phyloP scores from a whole-genome alignment of 2,888 invertebrate species.

The Mimachlamys varia region DNA sequence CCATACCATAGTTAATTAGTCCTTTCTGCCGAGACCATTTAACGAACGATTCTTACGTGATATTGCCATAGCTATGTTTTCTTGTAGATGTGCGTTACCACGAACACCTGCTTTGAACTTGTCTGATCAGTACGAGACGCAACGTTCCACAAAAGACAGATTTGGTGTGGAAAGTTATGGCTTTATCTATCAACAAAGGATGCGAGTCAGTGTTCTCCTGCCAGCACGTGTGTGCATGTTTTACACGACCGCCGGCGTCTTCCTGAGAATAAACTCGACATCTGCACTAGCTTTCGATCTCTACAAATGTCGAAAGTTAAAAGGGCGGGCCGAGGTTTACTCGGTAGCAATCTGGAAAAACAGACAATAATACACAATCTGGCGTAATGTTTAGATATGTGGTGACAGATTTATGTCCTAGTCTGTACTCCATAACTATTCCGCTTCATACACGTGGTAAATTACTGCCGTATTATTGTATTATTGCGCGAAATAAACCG shows the following conservation, averaged over 20 bases:
- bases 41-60: neutral
- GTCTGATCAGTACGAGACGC: neutral
- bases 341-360: neutral
- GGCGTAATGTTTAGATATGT: neutral
- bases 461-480: neutral
- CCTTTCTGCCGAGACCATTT: neutral
- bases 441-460: neutral
- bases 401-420: slow-evolving; percentile 5
- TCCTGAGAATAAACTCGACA: neutral
- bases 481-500: neutral
- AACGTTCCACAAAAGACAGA: slow-evolving; percentile 5
- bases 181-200: neutral
- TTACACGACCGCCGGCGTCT: slow-evolving; percentile 34
- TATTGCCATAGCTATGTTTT: neutral
- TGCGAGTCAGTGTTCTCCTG: neutral
- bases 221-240: slow-evolving; percentile 3
- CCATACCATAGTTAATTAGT: neutral
- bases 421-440: neutral
- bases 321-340: slow-evolving; percentile 11
- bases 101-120: slow-evolving; percentile 10
- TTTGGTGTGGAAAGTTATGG: neutral
- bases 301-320: neutral
- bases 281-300: neutral
- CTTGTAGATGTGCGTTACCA: neutral
- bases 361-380: neutral